A percentile compares a stretch with the other conserved stretches of the same genome.
Conservation (phyloP, 2,797 vertebrate species). For the Acropternis orthonyx region DNA sequence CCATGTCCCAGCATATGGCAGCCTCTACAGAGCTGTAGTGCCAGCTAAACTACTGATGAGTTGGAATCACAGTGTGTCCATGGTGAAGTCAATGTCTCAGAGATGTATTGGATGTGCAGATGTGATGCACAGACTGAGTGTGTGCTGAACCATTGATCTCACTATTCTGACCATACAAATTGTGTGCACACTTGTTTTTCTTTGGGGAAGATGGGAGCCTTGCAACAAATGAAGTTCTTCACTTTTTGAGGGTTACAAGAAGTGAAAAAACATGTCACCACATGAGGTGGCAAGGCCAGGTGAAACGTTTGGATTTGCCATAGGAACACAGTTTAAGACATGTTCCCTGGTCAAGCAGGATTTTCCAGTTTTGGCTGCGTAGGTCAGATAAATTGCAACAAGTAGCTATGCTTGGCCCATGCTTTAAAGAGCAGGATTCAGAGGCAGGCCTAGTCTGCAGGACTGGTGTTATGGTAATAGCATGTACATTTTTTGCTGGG, state of each 20-base stretch:
- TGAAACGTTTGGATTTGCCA: background rate
- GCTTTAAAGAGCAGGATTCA: background rate
- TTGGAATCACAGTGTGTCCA: background rate
- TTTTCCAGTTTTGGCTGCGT: background rate
- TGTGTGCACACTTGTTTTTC: accelerated
- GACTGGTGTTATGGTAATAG: background rate
- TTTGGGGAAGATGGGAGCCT: background rate
- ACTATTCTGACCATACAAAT: background rate
- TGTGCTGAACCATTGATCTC: background rate
- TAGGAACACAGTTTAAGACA: background rate
- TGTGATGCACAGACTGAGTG: background rate
- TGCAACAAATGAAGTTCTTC: background rate
- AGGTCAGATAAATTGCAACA: background rate
- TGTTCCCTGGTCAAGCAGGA: background rate
- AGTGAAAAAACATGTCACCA: background rate
- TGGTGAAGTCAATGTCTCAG: background rate
- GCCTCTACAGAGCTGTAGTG: background rate
- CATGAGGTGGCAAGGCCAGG: background rate
- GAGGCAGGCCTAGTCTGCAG: background rate
- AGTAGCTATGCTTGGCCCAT: background rate
- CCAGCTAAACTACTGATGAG: background rate
- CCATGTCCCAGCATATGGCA: background rate
- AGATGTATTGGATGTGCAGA: background rate
- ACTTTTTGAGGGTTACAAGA: background rate
- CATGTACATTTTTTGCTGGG: background rate